Conservation (phyloP, 2,797 vertebrate species). For the Oophaga sylvatica region DNA sequence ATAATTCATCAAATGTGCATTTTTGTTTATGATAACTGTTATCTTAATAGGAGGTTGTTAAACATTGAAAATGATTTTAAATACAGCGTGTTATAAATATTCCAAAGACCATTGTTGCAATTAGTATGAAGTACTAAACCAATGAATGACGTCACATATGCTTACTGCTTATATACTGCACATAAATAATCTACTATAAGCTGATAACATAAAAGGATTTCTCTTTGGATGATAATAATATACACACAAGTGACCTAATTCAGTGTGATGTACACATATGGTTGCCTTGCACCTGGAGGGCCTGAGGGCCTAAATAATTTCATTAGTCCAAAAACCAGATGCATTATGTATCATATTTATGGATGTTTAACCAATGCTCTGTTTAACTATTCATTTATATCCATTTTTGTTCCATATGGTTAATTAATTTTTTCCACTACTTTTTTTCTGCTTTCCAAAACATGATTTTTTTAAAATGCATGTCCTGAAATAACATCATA, state of each 20-base stretch:
- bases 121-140: slow-evolving; percentile 14
- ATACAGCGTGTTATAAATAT: background rate
- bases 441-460: background rate
- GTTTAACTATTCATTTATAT: background rate
- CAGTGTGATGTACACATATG: background rate
- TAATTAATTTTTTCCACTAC: background rate
- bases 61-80: background rate
- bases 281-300: background rate
- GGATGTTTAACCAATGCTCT: background rate
- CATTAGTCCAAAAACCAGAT: background rate
- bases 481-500: background rate
- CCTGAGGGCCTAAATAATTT: slow-evolving; percentile 12
- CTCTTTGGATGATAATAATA: slow-evolving; percentile 5
- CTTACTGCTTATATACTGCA: slow-evolving; percentile 10
- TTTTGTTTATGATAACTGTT: too few species aligned
- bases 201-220: slow-evolving; percentile 10
- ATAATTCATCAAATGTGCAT: too few species aligned
- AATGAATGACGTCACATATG: background rate
- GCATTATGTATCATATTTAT: slow-evolving; percentile 1
- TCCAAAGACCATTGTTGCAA: background rate
- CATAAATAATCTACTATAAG: slow-evolving; percentile 10
- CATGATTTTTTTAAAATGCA: background rate
- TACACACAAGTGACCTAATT: slow-evolving; percentile 16
- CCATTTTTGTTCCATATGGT: background rate
- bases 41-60: background rate